Conservation (phyloP, 2,888 invertebrate genomes). For the Agriopis marginaria region DNA sequence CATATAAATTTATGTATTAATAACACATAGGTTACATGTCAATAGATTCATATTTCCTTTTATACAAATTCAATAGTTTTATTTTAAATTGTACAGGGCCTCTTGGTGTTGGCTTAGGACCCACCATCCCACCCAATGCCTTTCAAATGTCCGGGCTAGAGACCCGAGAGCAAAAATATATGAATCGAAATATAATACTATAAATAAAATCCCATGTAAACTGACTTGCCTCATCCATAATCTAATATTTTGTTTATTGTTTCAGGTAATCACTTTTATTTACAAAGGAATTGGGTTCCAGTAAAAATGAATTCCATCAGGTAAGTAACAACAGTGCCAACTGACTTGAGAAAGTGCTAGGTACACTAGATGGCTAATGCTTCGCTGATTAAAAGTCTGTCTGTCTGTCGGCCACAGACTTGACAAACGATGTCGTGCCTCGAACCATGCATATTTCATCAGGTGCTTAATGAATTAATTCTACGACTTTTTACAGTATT, state of each 20-base stretch:
- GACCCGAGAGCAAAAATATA: no score
- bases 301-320: background rate
- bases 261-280: conserved; percentile 20
- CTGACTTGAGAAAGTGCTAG: background rate
- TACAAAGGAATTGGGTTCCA: conserved; percentile 1
- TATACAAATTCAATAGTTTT: no score
- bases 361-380: background rate
- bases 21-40: no score
- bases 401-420: background rate
- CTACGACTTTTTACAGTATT: conserved; percentile 4
- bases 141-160: no score
- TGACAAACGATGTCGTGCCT: conserved; percentile 22
- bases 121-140: no score
- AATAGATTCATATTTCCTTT: no score
- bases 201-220: no score
- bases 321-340: background rate
- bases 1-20: no score
- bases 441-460: conserved; percentile 32
- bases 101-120: no score
- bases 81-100: no score
- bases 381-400: conserved; percentile 6
- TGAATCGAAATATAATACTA: no score
- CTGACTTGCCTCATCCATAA: no score
- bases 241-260: conserved; percentile 7
- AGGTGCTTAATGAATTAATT: conserved; percentile 20